phyloP scores from a whole-genome alignment of 2,113 vertebrate species.

The Pitta sordida region DNA sequence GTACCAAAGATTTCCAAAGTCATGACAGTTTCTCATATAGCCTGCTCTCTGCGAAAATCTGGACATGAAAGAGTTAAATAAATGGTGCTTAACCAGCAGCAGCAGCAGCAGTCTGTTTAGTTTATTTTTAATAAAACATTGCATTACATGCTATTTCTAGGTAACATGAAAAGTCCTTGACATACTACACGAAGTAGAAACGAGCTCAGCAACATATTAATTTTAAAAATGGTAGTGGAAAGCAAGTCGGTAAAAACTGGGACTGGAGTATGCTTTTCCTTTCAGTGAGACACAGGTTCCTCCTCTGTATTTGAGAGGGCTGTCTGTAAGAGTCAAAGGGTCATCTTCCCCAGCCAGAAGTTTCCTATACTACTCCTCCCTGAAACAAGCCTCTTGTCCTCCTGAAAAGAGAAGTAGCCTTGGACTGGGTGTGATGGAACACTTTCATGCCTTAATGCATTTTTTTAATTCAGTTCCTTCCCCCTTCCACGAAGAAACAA shows the following conservation, averaged over 20 bases:
- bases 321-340: not conserved
- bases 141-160: not conserved
- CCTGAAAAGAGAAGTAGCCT: not conserved
- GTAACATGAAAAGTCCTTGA: not conserved
- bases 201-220: not conserved
- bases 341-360: not conserved
- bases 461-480: not conserved
- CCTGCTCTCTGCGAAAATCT: not conserved
- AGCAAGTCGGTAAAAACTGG: not conserved
- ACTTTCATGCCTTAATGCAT: not conserved
- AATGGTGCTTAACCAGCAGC: not conserved
- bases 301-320: not conserved
- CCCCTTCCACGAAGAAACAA: not conserved
- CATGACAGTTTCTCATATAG: not conserved
- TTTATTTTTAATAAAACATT: slow-evolving; percentile 6
- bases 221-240: not conserved
- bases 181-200: not conserved
- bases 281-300: not conserved
- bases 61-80: not conserved
- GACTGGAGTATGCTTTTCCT: not conserved
- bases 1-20: not conserved
- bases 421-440: not conserved
- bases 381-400: not conserved
- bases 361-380: not conserved
- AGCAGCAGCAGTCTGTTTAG: not conserved